Evolutionary conservation across 2,888 invertebrate genomes (phyloP).

Genomic region (Agrochola litura): DNA sequence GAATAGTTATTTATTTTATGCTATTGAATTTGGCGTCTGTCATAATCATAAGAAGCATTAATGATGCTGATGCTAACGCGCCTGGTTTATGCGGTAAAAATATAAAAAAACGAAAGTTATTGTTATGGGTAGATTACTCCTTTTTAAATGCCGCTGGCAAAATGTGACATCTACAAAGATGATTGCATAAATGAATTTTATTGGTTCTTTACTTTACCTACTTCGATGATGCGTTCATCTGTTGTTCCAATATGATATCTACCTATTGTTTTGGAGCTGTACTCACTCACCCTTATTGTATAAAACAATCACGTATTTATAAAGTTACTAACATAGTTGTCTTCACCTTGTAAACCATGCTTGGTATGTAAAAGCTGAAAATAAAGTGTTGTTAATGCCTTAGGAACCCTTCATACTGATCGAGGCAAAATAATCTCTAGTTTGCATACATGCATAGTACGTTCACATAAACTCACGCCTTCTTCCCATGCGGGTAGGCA

Average conservation of each 20-base stretch:
- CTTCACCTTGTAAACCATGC: conserved; percentile 16
- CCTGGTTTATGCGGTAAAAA: neutral
- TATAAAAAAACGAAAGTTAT: neutral
- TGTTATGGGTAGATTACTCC: neutral
- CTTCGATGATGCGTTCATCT: neutral
- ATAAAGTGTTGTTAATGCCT: conserved; percentile 19
- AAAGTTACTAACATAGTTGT: conserved; percentile 9
- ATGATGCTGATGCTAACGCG: neutral
- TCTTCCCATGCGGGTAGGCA: neutral
- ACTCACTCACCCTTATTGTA: conserved; percentile 1
- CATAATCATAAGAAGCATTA: neutral
- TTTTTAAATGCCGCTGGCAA: neutral
- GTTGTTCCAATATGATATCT: neutral
- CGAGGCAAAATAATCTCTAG: neutral
- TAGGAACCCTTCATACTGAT: neutral
- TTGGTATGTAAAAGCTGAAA: conserved; percentile 25
- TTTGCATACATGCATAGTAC: neutral
- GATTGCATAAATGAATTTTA: neutral
- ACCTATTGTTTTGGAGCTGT: neutral
- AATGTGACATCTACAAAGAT: neutral
- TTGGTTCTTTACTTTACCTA: neutral
- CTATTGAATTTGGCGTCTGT: conserved; percentile 8
- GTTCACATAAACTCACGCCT: neutral
- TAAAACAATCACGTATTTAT: conserved; percentile 29
- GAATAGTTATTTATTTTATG: conserved; percentile 22